Evolutionary conservation across 2,797 vertebrate genomes (phyloP), one percentile per base, ranked within the genome.

Genomic region (Forpus xanthops): DNA sequence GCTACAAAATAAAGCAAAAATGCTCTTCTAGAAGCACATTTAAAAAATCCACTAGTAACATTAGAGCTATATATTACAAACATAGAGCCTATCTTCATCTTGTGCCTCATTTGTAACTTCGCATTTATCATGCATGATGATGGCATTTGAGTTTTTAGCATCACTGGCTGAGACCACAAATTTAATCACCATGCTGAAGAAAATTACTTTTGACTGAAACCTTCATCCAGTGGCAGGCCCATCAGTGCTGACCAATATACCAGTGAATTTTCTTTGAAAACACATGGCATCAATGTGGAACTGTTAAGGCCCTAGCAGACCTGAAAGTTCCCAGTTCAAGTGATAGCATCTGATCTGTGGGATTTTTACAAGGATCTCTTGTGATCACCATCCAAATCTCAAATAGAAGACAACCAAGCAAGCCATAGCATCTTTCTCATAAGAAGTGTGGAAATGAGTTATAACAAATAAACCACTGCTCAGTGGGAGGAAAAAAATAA

Each of bases 391-490:
- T 70, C 20, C 55, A 81, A 90, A 78, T 15, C 37, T 82, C 73
- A 89, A 64, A 80, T 6, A 62, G 42, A 78, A 71, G 14, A n/a
- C 42, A 90, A 88, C 65, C 6, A 72, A 70, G 18, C 17, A 89
- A 89, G 37, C 25, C 49, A 15, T n/a, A 8, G 45, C 44, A 84
- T 68, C 21, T 9, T 0, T 82, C 60, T 95, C 44, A 42, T 15
- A 60, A 39, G 35, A 88, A 50, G 73, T 93, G 80, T 75, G 80
- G 62, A 92, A 94, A 92, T 58, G 4, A 95, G 12, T 53, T 89
- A 50, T 53, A 87, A 75, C 11, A 77, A 68, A 92, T 70, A 92
- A 95, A 85, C 37, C 49, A 85, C 52, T 76, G 11, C 20, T 77
- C n/a, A 65, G 33, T 33, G 24, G 47, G 27, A 85, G 23, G 17